Evolutionary conservation across 2,113 vertebrate genomes (phyloP).

Genomic region (Eclectus roratus): DNA sequence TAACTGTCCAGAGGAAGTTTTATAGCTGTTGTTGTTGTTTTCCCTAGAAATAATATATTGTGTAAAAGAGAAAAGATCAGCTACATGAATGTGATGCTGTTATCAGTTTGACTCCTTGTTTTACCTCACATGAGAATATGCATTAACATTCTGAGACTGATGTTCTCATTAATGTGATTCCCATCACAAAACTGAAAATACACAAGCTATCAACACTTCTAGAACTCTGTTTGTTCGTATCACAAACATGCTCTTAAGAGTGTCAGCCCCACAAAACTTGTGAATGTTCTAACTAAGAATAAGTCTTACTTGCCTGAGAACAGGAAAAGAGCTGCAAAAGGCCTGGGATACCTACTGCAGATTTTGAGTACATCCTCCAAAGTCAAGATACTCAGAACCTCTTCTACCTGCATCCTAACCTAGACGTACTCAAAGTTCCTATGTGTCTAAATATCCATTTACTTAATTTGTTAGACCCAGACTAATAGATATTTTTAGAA

Average conservation of each 20-base stretch:
- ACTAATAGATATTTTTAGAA: background rate
- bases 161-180: constrained; percentile 56
- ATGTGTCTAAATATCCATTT: background rate
- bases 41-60: background rate
- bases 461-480: background rate
- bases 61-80: background rate
- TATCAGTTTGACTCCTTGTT: constrained; percentile 47
- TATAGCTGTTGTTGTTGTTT: background rate
- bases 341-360: too few relatives aligned
- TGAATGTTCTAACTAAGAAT: background rate
- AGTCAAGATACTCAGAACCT: background rate
- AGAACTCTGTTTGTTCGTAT: constrained; percentile 25
- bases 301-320: background rate
- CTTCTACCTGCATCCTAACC: background rate
- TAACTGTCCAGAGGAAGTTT: constrained; percentile 25
- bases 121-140: constrained; percentile 26
- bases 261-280: background rate
- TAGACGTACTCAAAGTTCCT: background rate
- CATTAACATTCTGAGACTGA: constrained; percentile 39
- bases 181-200: background rate
- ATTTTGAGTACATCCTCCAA: background rate
- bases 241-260: background rate
- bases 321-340: background rate
- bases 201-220: constrained; percentile 21
- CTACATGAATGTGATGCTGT: background rate